Base-by-base conservation (phyloP, 2,888 invertebrate species). In the Germaria angustata region DNA sequence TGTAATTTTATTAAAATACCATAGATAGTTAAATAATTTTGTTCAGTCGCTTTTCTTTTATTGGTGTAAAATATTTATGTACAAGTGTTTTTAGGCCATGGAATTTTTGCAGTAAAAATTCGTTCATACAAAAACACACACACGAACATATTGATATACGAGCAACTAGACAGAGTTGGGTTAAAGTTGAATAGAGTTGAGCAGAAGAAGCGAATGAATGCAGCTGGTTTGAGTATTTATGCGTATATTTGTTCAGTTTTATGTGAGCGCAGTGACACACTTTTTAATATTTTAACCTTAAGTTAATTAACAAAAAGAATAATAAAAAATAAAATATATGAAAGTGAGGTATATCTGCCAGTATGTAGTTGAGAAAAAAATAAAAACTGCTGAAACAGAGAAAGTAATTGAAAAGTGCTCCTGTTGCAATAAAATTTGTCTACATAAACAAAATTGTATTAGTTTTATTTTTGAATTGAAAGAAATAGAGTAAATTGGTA, bases 181-280 rank as follows among this genome's bases (percentile, higher is more conserved):
- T 51, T 77, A 32, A 68, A 68, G 59, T 77, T 44, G 63, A 55
- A 34, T 22, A 32, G 41, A 44, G 61, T 68, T 20, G 66, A 53
- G 9, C 17, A 36, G 15, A 41, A 36, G 22, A 63, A 22, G 15
- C 32, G 9, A 15, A 28, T 9, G 32, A 69, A 15, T 53, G 51
- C 59, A n/a, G 51, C 13, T 53, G 57, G 55, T 46, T 44, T 55
- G 8, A 77, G 39, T 41, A 57, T 46, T 57, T 79, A 77, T 65
- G 63, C 46, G 68, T 63, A 69, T 69, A 69, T 69, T 71, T 75
- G 61, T 55, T 75, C 22, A 71, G 46, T 53, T 77, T 69, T 63
- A 22, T 76, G 34, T 32, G 61, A 69, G 75, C 80, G 69, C 80
- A 80, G 51, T 80, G 80, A 75, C 80, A 80, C 57, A 75, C 61